Percentiles rank a stretch among this genome's conserved stretches.
phyloP scores from a whole-genome alignment of 2,797 vertebrate genomes.

The Lepus oiostolus region DNA sequence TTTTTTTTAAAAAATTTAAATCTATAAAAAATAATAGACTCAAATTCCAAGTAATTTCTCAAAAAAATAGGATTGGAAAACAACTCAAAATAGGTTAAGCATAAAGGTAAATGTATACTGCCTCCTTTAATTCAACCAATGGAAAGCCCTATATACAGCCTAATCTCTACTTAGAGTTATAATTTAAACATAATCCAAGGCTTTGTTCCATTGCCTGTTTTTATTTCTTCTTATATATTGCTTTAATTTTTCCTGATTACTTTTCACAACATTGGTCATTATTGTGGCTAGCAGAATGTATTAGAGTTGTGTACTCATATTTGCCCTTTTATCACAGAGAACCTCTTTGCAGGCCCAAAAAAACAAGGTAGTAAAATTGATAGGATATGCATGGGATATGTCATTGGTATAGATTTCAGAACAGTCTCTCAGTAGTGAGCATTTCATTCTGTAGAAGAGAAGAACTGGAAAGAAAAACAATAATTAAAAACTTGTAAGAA shows the following conservation, averaged over 20 bases:
- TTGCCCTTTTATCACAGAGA: not conserved
- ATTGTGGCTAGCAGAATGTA: not conserved
- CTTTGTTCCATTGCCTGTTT: not conserved
- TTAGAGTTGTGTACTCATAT: not conserved
- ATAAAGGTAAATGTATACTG: not conserved
- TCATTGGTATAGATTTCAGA: not conserved
- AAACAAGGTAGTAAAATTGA: not conserved
- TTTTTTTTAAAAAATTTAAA: not conserved
- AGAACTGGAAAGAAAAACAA: not conserved
- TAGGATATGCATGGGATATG: not conserved
- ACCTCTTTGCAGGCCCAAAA: not conserved
- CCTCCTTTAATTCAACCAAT: not conserved
- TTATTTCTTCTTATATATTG: not conserved
- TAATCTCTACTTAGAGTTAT: not conserved
- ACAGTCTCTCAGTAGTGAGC: not conserved
- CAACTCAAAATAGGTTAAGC: not conserved
- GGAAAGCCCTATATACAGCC: not conserved
- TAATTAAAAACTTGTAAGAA: not conserved
- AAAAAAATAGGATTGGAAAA: constrained; percentile 39
- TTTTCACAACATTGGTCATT: constrained; percentile 9
- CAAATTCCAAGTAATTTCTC: not conserved
- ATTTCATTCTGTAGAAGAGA: not conserved
- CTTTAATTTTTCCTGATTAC: not conserved
- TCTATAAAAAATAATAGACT: not conserved
- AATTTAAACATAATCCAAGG: not conserved